phyloP scores from a whole-genome alignment of 2,888 invertebrate species.

The Trachelus tabidus region DNA sequence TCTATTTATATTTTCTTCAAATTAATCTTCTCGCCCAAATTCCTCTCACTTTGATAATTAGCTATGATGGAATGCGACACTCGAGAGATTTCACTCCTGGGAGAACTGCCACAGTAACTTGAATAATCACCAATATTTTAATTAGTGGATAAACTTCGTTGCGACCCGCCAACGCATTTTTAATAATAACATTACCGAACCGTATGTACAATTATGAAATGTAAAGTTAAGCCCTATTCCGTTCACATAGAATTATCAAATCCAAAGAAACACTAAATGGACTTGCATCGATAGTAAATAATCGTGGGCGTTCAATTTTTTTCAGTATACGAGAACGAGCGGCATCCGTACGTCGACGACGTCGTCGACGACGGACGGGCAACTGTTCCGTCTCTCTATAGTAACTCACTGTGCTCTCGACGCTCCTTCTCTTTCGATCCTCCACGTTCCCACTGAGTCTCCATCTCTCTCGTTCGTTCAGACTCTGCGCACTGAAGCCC shows the following conservation, averaged over 20 bases:
- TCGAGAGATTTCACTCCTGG: not conserved
- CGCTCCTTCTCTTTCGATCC: conserved; percentile 4
- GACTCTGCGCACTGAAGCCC: conserved; percentile 6
- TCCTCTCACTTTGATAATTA: not conserved
- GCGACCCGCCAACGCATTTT: not conserved
- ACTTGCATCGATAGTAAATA: not conserved
- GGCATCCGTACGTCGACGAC: conserved; percentile 18
- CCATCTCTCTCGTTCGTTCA: conserved; percentile 3
- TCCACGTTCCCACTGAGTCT: not conserved
- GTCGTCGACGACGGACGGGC: conserved; percentile 19
- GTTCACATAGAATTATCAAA: not conserved
- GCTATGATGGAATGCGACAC: not conserved
- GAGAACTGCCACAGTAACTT: not conserved
- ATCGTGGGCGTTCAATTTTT: not conserved
- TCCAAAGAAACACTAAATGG: not conserved
- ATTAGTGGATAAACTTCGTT: not conserved
- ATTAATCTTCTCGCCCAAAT: not conserved
- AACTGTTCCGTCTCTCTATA: conserved; percentile 17
- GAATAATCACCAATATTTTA: not conserved
- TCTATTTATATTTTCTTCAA: not conserved
- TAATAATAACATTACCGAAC: not conserved
- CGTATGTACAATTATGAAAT: not conserved
- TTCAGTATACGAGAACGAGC: not conserved
- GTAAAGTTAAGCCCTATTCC: not conserved
- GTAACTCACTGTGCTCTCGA: not conserved